These are phyloP conservation scores for Pangasianodon hypophthalmus DNA, from an alignment of 2,113 vertebrate species.

Conservation along the genomic window DNA sequence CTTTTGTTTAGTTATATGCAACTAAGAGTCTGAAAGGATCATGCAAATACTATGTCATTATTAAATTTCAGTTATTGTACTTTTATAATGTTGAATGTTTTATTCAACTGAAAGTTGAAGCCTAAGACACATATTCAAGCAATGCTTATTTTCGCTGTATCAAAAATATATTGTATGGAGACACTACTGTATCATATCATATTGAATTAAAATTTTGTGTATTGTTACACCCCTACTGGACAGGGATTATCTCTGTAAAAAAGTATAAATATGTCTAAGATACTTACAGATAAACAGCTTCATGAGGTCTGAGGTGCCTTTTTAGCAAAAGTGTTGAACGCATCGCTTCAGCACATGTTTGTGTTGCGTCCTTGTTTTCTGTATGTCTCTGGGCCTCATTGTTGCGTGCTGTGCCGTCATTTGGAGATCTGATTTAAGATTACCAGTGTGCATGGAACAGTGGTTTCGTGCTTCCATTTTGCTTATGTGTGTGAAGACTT, in stretches of 20 bases:
- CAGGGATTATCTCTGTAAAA: background rate
- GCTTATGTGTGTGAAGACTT: background rate
- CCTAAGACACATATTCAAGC: background rate
- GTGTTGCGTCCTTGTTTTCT: background rate
- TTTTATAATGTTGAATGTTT: background rate
- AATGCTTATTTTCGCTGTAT: no score
- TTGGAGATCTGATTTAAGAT: background rate
- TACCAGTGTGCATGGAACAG: background rate
- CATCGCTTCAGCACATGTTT: background rate
- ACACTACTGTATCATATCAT: background rate
- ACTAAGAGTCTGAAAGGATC: background rate
- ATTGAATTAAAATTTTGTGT: background rate
- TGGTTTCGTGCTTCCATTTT: background rate
- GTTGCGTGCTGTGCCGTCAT: background rate
- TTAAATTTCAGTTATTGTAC: background rate
- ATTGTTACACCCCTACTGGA: background rate
- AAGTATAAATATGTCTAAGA: background rate
- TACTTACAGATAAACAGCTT: background rate
- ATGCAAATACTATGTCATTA: background rate
- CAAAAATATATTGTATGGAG: background rate
- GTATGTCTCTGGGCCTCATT: background rate
- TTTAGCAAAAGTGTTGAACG: background rate
- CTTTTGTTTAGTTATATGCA: background rate
- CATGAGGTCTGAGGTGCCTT: background rate
- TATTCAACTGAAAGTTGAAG: background rate